Conservation (phyloP, 1,140 invertebrate species). For the Coelopa frigida region DNA sequence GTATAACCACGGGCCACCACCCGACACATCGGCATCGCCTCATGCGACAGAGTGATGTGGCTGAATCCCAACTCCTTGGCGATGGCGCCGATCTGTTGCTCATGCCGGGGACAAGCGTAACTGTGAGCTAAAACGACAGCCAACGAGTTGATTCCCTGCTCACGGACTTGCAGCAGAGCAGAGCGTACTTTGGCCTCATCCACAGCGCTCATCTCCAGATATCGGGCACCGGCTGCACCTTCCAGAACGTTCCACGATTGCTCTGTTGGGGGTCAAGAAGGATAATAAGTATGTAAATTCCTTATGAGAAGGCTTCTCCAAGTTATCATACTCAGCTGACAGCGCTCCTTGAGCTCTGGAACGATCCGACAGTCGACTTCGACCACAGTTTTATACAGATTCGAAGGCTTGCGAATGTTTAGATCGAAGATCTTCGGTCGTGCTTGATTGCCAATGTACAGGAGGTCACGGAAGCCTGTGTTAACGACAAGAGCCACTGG, state of each 20-base stretch:
- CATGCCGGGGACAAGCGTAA: conserved; percentile 87
- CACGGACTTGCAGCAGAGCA: conserved; percentile 56
- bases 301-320: background rate
- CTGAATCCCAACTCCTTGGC: conserved; percentile 76
- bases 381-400: conserved; percentile 83
- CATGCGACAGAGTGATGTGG: conserved; percentile 89
- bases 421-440: conserved; percentile 96
- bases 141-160: conserved; percentile 72
- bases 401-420: conserved; percentile 75
- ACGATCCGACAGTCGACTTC: conserved; percentile 90
- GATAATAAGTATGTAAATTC: conserved; percentile 2
- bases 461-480: conserved; percentile 85
- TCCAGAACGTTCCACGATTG: conserved; percentile 49
- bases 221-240: conserved; percentile 72
- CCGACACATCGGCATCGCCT: conserved; percentile 93
- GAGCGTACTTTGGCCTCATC: conserved; percentile 53
- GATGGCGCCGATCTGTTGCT: conserved; percentile 71
- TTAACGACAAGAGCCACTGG: conserved; percentile 89
- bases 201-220: conserved; percentile 59
- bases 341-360: conserved; percentile 55
- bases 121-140: conserved; percentile 95
- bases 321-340: conserved; percentile 52
- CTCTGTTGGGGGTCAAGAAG: conserved; percentile 15
- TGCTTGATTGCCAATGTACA: conserved; percentile 98
- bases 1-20: conserved; percentile 83